Conservation (phyloP, 2,797 vertebrate genomes). For the Eulemur mongoz region DNA sequence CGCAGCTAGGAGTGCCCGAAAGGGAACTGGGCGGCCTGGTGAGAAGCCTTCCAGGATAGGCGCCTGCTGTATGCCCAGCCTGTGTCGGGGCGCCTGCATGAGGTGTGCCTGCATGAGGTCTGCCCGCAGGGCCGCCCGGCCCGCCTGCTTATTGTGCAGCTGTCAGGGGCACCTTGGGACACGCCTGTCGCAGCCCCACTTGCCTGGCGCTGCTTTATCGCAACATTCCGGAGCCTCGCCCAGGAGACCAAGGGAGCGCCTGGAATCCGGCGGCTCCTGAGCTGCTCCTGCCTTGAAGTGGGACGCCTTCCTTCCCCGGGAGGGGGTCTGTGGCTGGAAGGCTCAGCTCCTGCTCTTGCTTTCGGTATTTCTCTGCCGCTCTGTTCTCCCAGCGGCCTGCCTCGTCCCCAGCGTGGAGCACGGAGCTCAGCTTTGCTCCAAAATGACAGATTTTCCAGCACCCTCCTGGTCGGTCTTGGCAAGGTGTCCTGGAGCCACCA, state of each 20-base stretch:
- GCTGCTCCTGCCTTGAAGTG: not conserved
- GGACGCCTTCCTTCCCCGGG: not conserved
- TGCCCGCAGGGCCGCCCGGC: not conserved
- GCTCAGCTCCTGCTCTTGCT: not conserved
- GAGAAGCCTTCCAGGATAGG: not conserved
- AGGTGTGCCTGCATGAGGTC: too few relatives aligned
- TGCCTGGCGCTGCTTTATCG: not conserved
- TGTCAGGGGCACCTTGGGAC: not conserved
- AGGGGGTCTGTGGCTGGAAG: not conserved
- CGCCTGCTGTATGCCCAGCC: rapidly evolving
- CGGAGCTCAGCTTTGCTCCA: not conserved
- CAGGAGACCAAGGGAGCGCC: not conserved
- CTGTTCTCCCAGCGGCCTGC: not conserved
- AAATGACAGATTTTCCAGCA: not conserved
- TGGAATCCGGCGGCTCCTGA: not conserved
- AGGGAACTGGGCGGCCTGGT: not conserved
- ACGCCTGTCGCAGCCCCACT: not conserved
- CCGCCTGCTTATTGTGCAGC: rapidly evolving
- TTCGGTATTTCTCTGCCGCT: not conserved
- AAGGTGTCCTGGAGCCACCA: not conserved
- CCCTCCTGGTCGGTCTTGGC: not conserved
- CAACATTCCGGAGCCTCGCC: not conserved
- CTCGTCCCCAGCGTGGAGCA: not conserved
- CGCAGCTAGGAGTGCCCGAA: not conserved
- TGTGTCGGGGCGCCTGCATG: rapidly evolving